Base-by-base conservation (phyloP, 2,797 vertebrate genomes). In the Ataeniobius toweri region DNA sequence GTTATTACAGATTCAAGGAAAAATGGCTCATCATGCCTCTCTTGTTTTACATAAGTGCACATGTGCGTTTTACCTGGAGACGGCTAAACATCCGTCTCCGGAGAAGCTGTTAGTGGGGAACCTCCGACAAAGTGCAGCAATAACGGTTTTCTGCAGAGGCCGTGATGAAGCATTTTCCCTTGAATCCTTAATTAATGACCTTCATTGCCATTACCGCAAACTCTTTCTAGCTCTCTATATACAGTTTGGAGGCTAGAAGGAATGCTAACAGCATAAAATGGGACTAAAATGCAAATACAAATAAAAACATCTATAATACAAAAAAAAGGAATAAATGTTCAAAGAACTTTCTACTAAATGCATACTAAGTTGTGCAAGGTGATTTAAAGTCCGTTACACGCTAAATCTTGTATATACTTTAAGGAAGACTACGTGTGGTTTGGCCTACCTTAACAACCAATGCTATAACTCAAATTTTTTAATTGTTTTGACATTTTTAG, bases 1-100 rank as follows among this genome's bases (percentile, higher is more conserved):
- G 77, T 83, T 75, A 73, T 85, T 89, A 79, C 26, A 68, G 85
- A 90, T 88, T 89, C 88, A 88, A 89, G 87, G 87, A 56, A 86
- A 89, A 80, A 58, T n/a, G 79, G 78, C 79, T 89, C 86, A 84
- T 89, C 86, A 76, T 4, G 83, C 58, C 74, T 46, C 59, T 76
- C 84, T 80, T 78, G 81, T 86, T 92, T 89, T 89, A 82, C 85
- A 89, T 88, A 83, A 77, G 70, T 80, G 80, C 84, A 72, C 71
- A 22, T 59, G 72, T 85, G 85, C 79, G n/a, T 80, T 80, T 83
- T 26, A 67, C 79, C 75, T 55, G 80, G 65, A 74, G 83, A 80
- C 1, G 46, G 20, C 69, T 50, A 80, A 71, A 46, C 46, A 6
- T 56, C 70, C 41, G 22, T 75, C 56, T 55, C 68, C 1, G 39